These are phyloP conservation scores for Drosophila burlai DNA, from an alignment of 1,140 invertebrate species.

Conservation along the genomic window DNA sequence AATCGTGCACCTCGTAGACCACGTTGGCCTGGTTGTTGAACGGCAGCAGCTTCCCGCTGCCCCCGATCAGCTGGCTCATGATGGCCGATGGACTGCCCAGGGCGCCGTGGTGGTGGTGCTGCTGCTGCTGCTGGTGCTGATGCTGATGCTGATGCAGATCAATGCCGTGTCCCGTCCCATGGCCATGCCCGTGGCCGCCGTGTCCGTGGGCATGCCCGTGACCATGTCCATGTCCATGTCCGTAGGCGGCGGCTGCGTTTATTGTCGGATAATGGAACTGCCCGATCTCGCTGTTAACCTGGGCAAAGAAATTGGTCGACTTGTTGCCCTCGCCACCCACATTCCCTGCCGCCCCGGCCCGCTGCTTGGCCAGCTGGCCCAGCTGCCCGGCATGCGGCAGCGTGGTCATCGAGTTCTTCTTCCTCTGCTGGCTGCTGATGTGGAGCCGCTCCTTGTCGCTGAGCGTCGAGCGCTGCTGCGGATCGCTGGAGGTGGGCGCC, in stretches of 20 bases:
- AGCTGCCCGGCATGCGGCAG: constrained; percentile 58
- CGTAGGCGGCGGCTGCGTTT: constrained; percentile 42
- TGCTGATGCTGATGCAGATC: constrained; percentile 3
- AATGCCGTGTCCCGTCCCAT: constrained; percentile 9
- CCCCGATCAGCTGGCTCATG: constrained; percentile 84
- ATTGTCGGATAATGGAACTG: constrained; percentile 81
- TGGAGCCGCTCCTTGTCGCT: constrained; percentile 88
- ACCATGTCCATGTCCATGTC: constrained; percentile 18
- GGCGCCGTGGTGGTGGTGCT: constrained; percentile 33
- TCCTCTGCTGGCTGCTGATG: constrained; percentile 76
- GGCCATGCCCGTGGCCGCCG: constrained; percentile 5
- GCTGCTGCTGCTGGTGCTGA: constrained; percentile 7
- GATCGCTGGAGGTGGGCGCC: constrained; percentile 95
- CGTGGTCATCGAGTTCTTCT: constrained; percentile 82
- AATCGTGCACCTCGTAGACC: constrained; percentile 88
- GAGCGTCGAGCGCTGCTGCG: constrained; percentile 87
- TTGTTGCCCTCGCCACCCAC: constrained; percentile 30
- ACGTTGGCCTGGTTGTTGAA: constrained; percentile 86
- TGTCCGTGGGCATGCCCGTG: constrained; percentile 45
- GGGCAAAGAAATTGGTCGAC: constrained; percentile 60
- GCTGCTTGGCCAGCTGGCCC: constrained; percentile 51
- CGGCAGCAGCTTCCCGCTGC: constrained; percentile 68
- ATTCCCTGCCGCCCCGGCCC: constrained; percentile 20
- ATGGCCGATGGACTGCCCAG: constrained; percentile 79
- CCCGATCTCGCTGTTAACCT: constrained; percentile 67